Percentiles rank a stretch among this genome's conserved stretches.
Evolutionary conservation across 2,888 invertebrate species (phyloP).

Genomic region (Tuberolachnus salignus): DNA sequence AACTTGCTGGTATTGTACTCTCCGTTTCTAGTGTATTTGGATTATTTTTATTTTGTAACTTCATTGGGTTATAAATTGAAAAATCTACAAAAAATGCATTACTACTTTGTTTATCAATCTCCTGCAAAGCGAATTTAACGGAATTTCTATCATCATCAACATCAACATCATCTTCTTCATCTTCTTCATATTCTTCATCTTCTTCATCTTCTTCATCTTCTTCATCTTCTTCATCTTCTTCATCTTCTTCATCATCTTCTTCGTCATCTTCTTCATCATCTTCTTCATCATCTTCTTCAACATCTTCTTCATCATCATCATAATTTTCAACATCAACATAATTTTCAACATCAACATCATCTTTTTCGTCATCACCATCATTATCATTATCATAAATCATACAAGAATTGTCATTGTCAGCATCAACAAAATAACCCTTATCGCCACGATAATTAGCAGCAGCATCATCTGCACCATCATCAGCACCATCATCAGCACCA

Average conservation of each 20-base stretch:
- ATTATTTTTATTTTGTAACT: not conserved
- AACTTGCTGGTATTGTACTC: not conserved
- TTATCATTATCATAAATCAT: too few species aligned
- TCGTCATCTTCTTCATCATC: constrained; percentile 79
- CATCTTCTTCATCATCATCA: too few species aligned
- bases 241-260: constrained; percentile 84
- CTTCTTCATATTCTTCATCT: too few species aligned
- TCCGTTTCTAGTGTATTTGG: not conserved
- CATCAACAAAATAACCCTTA: too few species aligned
- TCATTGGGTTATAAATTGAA: too few species aligned
- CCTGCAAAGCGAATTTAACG: too few species aligned
- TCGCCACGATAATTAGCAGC: too few species aligned
- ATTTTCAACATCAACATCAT: not conserved
- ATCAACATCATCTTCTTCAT: not conserved
- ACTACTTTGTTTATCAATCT: not conserved
- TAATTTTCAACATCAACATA: too few species aligned
- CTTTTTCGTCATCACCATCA: not conserved
- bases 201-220: too few species aligned
- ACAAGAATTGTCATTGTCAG: too few species aligned
- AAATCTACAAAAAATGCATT: not conserved
- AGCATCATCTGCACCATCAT: too few species aligned
- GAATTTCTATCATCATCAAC: constrained; percentile 1
- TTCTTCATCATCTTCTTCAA: constrained; percentile 85
- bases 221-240: constrained; percentile 79
- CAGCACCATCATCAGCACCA: too few species aligned